phyloP scores from a whole-genome alignment of 2,113 vertebrate species.

The Gnathonemus longibarbis region DNA sequence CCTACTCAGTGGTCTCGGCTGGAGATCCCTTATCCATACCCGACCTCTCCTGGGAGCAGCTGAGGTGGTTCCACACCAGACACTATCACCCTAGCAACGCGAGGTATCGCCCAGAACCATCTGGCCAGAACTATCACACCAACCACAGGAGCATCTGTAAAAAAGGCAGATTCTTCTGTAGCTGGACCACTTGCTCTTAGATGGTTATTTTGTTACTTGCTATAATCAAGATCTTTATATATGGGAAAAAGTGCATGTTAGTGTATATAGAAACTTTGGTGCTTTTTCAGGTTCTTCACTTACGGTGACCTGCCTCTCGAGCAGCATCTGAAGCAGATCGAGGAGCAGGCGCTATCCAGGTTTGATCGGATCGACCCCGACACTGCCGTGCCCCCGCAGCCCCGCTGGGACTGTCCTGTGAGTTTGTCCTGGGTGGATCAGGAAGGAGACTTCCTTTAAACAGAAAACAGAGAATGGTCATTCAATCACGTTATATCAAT shows the following conservation, averaged over 20 bases:
- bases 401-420: constrained; percentile 75
- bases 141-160: neutral
- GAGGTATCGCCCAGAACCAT: constrained; percentile 44
- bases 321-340: constrained; percentile 83
- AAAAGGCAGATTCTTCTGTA: neutral
- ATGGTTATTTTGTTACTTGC: neutral
- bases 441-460: neutral
- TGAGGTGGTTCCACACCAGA: constrained; percentile 81
- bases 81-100: constrained; percentile 97
- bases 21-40: constrained; percentile 85
- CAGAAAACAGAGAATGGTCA: neutral
- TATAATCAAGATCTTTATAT: neutral
- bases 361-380: constrained; percentile 70
- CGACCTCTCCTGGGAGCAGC: constrained; percentile 88
- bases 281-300: constrained; percentile 76
- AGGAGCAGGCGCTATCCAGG: constrained; percentile 78
- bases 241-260: neutral
- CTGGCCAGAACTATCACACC: neutral
- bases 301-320: constrained; percentile 85
- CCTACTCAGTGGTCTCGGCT: constrained; percentile 81
- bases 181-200: neutral
- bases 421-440: constrained; percentile 37
- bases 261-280: neutral
- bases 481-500: neutral
- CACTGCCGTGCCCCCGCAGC: constrained; percentile 74